Evolutionary conservation across 2,888 invertebrate species (phyloP).

Genomic region (Temnothorax rugatulus): DNA sequence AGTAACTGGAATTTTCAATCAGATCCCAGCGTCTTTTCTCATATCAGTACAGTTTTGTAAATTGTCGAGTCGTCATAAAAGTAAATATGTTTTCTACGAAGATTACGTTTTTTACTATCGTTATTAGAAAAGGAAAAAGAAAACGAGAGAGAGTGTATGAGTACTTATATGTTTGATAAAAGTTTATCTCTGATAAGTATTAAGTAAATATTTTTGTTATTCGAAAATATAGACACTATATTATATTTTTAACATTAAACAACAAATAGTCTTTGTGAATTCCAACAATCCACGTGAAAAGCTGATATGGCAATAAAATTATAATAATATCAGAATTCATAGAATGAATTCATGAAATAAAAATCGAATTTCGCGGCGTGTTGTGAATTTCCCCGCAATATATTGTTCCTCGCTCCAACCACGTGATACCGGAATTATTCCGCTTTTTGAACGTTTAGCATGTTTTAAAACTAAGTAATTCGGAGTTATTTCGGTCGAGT

Average conservation of each 20-base stretch:
- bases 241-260: background rate
- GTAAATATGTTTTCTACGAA: background rate
- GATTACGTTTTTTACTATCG: background rate
- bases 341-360: background rate
- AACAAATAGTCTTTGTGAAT: background rate
- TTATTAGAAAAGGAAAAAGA: background rate
- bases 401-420: background rate
- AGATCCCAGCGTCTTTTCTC: slow-evolving; percentile 7
- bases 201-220: slow-evolving; percentile 2
- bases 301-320: background rate
- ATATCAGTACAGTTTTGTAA: slow-evolving; percentile 15
- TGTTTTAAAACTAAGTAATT: slow-evolving; percentile 41
- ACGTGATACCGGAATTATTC: slow-evolving; percentile 13
- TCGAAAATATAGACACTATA: background rate
- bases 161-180: background rate
- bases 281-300: background rate
- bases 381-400: background rate
- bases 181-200: background rate
- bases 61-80: slow-evolving; percentile 5
- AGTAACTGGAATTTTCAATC: slow-evolving; percentile 34
- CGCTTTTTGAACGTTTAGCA: slow-evolving; percentile 20
- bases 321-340: background rate
- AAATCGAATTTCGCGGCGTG: background rate
- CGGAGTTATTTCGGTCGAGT: slow-evolving; percentile 39
- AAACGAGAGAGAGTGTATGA: background rate